Evolutionary conservation across 64 coral and sea anemone species (phyloP), one percentile per base, ranked within the genome.

Genomic region (Orbicella faveolata): DNA sequence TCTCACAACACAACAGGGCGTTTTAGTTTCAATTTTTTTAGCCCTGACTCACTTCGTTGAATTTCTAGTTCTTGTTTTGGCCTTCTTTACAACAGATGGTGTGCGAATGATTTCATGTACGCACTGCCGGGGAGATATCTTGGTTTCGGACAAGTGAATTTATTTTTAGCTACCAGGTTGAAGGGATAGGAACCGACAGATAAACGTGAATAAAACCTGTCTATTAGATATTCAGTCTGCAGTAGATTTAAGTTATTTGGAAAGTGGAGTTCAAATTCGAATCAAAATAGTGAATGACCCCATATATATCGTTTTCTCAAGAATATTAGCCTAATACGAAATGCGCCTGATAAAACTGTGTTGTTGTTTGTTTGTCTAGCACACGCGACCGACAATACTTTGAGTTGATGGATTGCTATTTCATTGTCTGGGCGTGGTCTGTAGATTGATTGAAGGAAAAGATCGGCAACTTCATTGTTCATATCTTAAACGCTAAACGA

Each of bases 21-120:
- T 48, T 52, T 11, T 85, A 39, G 65, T 13, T 72, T 85, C 63
- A 52, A 5, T 10, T 85, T 26, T 34, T 52, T 11, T 68, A 23
- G 36, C 12, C 23, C 2, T 26, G 37, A 26, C 7, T 23, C 0
- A 52, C 39, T n/a, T 30, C 1, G 66, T 13, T 72, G n/a, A 44
- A 72, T 16, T 30, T 85, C 21, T 85, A 14, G 9, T 23, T 30
- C 9, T 30, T 57, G 0, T 52, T 23, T 72, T 72, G 9, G 20
- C 17, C 1, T 17, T 83, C 10, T 73, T 85, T 52, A 25, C 21
- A 85, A 73, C 82, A 85, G 82, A 85, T 85, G 82, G 34, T 52
- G 18, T 5, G 16, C 65, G 15, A 85, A 70, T 85, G 79, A 20
- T 59, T 59, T 59, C 55, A 13, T 59, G 20, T 18, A 59, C 7